phyloP scores from a whole-genome alignment of 2,888 invertebrate species.

The Bellardia bayeri region DNA sequence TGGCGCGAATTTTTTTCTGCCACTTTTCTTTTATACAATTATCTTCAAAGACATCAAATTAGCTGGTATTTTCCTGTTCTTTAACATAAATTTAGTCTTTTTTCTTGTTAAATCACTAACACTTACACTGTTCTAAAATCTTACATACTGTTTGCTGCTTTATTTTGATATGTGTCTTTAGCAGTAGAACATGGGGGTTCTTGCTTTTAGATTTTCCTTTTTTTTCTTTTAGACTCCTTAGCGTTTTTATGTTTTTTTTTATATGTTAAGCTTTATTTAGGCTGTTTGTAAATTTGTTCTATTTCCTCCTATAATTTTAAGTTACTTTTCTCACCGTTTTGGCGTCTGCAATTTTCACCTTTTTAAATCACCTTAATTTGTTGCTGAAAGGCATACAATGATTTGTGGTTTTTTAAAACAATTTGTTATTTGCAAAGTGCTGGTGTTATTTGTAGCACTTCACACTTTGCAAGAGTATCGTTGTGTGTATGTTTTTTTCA shows the following conservation, averaged over 20 bases:
- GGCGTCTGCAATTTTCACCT: conserved; percentile 56
- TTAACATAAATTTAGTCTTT: conserved; percentile 3
- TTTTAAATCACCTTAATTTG: conserved; percentile 53
- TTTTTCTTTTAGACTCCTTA: background rate
- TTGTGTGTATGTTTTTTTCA: conserved; percentile 21
- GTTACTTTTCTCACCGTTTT: background rate
- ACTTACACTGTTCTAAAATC: background rate
- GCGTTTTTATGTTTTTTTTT: background rate
- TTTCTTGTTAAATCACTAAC: background rate
- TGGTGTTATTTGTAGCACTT: conserved; percentile 6
- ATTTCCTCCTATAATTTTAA: background rate
- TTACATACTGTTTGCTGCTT: background rate
- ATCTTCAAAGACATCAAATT: conserved; percentile 36
- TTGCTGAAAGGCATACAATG: conserved; percentile 44
- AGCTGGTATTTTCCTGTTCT: background rate
- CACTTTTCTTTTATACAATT: conserved; percentile 29
- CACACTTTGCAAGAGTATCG: background rate
- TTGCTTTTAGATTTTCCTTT: conserved; percentile 8
- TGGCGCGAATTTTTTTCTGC: background rate
- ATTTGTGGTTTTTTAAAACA: conserved; percentile 46
- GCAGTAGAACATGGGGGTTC: background rate
- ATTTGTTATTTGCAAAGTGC: conserved; percentile 4
- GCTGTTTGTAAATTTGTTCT: conserved; percentile 4
- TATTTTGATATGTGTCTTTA: background rate
- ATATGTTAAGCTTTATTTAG: conserved; percentile 18